Conservation (phyloP, 1,140 invertebrate species). For the Pogonomyrmex californicus region DNA sequence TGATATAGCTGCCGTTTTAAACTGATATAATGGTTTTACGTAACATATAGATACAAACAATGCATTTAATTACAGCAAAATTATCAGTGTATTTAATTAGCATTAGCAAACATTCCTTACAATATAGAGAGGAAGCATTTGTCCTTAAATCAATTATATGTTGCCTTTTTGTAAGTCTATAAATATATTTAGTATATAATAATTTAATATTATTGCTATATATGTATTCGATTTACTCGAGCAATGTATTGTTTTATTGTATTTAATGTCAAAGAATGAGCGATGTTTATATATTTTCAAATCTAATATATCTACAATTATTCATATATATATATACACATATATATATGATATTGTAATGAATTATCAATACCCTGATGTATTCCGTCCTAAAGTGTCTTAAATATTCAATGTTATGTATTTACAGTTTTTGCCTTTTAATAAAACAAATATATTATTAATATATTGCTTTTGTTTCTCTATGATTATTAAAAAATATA, state of each 20-base stretch:
- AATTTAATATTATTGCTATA: constrained; percentile 54
- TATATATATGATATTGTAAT: constrained; percentile 64
- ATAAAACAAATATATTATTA: constrained; percentile 70
- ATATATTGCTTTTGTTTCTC: constrained; percentile 16
- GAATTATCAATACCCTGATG: constrained; percentile 69
- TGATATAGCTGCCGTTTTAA: constrained; percentile 1
- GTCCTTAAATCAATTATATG: constrained; percentile 18
- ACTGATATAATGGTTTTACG: constrained; percentile 36
- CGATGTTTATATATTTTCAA: constrained; percentile 66
- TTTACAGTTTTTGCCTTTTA: constrained; percentile 71
- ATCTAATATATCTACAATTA: constrained; percentile 69
- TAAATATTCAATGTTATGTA: constrained; percentile 70
- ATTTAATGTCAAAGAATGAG: constrained; percentile 71
- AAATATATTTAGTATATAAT: constrained; percentile 26
- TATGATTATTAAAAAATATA: constrained; percentile 5
- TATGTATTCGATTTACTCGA: constrained; percentile 23
- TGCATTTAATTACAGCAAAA: constrained; percentile 46
- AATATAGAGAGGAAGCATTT: neutral
- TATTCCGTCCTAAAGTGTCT: constrained; percentile 75
- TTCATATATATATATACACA: constrained; percentile 26
- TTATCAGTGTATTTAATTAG: constrained; percentile 41
- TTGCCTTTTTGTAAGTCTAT: constrained; percentile 12
- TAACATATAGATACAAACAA: constrained; percentile 36
- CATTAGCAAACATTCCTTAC: constrained; percentile 1
- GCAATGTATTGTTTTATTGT: constrained; percentile 54